Base-by-base conservation (phyloP, 2,888 invertebrate genomes). In the Seira ritae region DNA sequence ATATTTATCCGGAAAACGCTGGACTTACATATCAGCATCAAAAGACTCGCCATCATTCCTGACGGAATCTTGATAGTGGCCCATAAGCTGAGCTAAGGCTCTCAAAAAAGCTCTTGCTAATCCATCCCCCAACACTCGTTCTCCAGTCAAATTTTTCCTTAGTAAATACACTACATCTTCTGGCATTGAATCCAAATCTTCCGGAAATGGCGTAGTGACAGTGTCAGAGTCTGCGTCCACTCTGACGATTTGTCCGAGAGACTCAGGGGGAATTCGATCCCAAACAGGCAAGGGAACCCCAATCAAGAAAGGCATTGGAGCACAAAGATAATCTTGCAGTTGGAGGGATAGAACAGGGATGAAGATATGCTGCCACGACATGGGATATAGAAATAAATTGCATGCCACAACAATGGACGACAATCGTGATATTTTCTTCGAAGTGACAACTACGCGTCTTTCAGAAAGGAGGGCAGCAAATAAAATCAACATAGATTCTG, bases 311-410 rank as follows among this genome's bases (percentile, higher is more conserved):
- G 99, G 99, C 98, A 99, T 99, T 0, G 99, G 99, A 15, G 99
- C 99, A 89, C 95, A 92, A 87, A 97, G 92, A 91, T 97, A 97
- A 91, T 98, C 98, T 88, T 96, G 94, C 85, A 98, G 93, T 90
- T 95, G 94, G 91, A 94, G 93, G 22, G 98, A 98, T 90, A 98
- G 92, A 89, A 99, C 95, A 74, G 98, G 98, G 91, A 99, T 98
- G 91, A 96, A 99, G 90, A 99, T 97, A 90, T 98, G 98, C 91
- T 99, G 98, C 99, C 99, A 99, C 88, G 95, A 95, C 98, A 99
- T 98, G 0, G 99, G 99, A 91, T 98, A 98, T 62, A 99, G 94
- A 68, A 99, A 94, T 85, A 96, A 94, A 90, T 97, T 97, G 19
- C 98, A 97, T 15, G 98, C 98, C 91, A 98, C 97, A 24, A 96